Percentiles rank a stretch among this genome's conserved stretches.
phyloP scores from a whole-genome alignment of 2,797 vertebrate genomes.

The Echeneis naucrates region DNA sequence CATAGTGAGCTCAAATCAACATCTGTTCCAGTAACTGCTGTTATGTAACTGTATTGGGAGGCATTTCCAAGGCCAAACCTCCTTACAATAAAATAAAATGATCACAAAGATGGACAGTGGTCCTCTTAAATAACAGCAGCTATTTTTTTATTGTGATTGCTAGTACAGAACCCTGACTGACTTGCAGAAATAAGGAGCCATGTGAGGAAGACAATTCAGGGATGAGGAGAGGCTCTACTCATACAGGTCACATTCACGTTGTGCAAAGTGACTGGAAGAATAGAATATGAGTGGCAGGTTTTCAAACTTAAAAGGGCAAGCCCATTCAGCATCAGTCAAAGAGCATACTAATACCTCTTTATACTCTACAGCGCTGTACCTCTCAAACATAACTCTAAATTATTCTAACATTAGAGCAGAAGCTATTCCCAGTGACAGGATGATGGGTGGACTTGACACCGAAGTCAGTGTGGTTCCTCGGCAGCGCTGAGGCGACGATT shows the following conservation, averaged over 20 bases:
- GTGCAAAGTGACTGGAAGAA: conserved; percentile 27
- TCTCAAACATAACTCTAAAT: conserved; percentile 72
- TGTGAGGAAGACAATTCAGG: background rate
- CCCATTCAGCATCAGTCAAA: conserved; percentile 64
- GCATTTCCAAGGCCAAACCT: conserved; percentile 64
- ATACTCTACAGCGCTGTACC: conserved; percentile 55
- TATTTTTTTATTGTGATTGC: conserved; percentile 27
- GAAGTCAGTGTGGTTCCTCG: conserved; percentile 67
- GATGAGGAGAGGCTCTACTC: conserved; percentile 1
- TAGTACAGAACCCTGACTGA: conserved; percentile 23
- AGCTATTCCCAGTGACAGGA: conserved; percentile 78
- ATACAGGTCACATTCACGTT: conserved; percentile 7
- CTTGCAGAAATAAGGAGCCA: background rate
- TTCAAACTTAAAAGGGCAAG: conserved; percentile 66
- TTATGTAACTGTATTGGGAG: conserved; percentile 76
- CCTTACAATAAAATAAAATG: conserved; percentile 60
- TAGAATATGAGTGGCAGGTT: conserved; percentile 46
- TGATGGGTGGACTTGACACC: conserved; percentile 80
- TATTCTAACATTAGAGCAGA: conserved; percentile 72
- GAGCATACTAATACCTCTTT: conserved; percentile 67
- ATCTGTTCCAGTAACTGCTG: conserved; percentile 79
- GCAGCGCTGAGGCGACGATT: conserved; percentile 68
- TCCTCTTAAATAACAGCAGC: conserved; percentile 18
- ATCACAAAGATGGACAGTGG: conserved; percentile 37
- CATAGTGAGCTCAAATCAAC: conserved; percentile 73